A percentile compares a stretch with the other conserved stretches of the same genome.
Conservation (phyloP, 2,113 vertebrate genomes). For the Cyprinodon variegatus region DNA sequence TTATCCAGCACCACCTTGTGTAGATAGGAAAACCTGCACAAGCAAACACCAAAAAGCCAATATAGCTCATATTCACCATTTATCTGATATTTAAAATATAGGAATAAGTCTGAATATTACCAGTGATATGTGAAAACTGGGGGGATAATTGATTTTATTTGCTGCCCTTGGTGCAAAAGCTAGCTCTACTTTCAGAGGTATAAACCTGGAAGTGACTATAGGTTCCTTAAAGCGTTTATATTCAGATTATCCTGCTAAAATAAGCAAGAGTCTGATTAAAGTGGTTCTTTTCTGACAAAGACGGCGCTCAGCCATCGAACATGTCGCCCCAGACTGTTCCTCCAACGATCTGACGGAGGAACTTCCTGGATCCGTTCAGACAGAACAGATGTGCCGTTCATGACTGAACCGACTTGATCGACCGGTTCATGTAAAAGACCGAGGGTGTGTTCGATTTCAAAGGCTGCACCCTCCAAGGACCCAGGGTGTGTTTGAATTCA, state of each 20-base stretch:
- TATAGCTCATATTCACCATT: not conserved
- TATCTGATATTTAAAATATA: not conserved
- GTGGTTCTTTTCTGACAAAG: not conserved
- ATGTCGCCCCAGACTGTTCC: not conserved
- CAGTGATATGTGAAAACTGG: not conserved
- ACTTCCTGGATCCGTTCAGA: not conserved
- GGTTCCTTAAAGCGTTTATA: not conserved
- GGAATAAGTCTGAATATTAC: not conserved
- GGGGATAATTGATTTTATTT: not conserved
- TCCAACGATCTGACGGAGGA: not conserved
- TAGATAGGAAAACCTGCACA: not conserved
- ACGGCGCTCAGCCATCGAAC: not conserved
- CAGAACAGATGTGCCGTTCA: not conserved
- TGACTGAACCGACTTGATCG: not conserved
- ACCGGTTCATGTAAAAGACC: not conserved
- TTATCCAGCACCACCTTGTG: slow-evolving; percentile 24
- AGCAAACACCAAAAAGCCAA: not conserved
- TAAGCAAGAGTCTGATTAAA: not conserved
- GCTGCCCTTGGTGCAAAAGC: not conserved
- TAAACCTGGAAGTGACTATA: not conserved
- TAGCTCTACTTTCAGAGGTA: not conserved
- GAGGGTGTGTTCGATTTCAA: too few relatives aligned
- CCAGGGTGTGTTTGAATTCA: too few relatives aligned
- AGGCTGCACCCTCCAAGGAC: too few relatives aligned
- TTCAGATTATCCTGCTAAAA: not conserved